Evolutionary conservation across 1,140 invertebrate species (phyloP), one percentile per base, ranked within the genome.

Genomic region (Drosophila prosaltans): DNA sequence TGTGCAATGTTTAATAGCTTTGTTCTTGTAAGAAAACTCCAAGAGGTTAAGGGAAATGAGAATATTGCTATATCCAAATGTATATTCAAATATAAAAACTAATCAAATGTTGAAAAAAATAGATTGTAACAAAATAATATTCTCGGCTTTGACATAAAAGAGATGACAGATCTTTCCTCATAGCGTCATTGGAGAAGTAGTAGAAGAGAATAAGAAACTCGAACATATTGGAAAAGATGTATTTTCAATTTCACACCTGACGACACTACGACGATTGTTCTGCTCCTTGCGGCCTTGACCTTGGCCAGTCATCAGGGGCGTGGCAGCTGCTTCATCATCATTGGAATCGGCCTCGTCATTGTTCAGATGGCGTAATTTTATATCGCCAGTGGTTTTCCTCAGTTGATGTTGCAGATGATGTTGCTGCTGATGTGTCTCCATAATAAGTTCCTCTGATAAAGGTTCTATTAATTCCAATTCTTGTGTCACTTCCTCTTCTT

Each of bases 181-280:
- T 36, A 36, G 4, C 28, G 0, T 4, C 28, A 7, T 36, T 36
- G 32, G 1, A 36, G 32, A 6, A 36, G 6, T 36, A 36, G 32
- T 36, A 6, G 32, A 4, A 36, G 6, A 36, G 32, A 36, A 36
- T 2, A 5, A 6, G 32, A 36, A 6, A 36, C 6, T 36, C 0
- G 3, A 36, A 36, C 3, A 7, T 36, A 36, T 36, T 36, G 32
- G 1, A 36, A 1, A 36, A 36, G 16, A 16, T 16, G 41, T 5
- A 43, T n/a, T 43, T 43, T 43, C 10, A 40, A 32, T 55, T 36
- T 40, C 88, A 80, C 86, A 92, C 91, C 91, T 92, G 57, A 92
- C 91, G 62, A 92, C 76, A 48, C 89, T 92, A 40, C 91, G 88
- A 21, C 91, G 89, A 73, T 92, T 92, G 61, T 92, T 92, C 10